These are phyloP conservation scores for Thera britannica DNA, from an alignment of 2,888 invertebrate species.

Conservation along the genomic window DNA sequence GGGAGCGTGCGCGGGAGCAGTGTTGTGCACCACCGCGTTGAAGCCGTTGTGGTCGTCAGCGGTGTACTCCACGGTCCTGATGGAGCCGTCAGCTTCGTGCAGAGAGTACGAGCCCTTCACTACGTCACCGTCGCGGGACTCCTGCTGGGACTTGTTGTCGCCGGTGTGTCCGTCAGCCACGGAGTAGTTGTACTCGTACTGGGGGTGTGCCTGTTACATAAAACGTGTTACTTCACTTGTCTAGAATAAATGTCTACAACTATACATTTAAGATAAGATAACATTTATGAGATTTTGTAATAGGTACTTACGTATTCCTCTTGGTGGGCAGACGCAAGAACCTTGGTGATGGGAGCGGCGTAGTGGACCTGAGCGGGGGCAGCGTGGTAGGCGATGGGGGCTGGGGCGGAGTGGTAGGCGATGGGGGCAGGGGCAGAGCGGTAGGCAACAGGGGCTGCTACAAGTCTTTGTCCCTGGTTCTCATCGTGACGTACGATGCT, in stretches of 20 bases:
- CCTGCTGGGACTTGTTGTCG: too few relatives aligned
- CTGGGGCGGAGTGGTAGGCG: constrained; percentile 38
- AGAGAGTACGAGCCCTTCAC: too few relatives aligned
- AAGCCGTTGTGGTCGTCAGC: constrained; percentile 81
- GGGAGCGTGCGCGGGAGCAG: constrained; percentile 54
- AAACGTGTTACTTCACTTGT: neutral
- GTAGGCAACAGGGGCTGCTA: constrained; percentile 49
- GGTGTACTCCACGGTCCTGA: constrained; percentile 82
- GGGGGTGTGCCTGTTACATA: constrained; percentile 65
- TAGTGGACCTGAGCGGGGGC: too few relatives aligned
- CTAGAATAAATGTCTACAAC: neutral
- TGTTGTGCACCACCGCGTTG: constrained; percentile 66
- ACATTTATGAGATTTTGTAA: neutral
- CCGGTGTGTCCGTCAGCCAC: constrained; percentile 72
- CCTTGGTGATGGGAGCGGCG: too few relatives aligned
- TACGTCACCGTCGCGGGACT: too few relatives aligned
- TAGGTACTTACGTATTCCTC: constrained; percentile 24
- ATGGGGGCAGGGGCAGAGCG: constrained; percentile 45
- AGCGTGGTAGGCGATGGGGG: constrained; percentile 32
- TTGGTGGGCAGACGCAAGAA: too few relatives aligned
- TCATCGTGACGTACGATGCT: constrained; percentile 70
- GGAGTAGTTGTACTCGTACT: constrained; percentile 82
- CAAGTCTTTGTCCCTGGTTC: constrained; percentile 49
- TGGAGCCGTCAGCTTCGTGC: constrained; percentile 66
- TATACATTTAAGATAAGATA: too few relatives aligned